Base-by-base conservation (phyloP, 2,797 vertebrate species). In the Lerista edwardsae region DNA sequence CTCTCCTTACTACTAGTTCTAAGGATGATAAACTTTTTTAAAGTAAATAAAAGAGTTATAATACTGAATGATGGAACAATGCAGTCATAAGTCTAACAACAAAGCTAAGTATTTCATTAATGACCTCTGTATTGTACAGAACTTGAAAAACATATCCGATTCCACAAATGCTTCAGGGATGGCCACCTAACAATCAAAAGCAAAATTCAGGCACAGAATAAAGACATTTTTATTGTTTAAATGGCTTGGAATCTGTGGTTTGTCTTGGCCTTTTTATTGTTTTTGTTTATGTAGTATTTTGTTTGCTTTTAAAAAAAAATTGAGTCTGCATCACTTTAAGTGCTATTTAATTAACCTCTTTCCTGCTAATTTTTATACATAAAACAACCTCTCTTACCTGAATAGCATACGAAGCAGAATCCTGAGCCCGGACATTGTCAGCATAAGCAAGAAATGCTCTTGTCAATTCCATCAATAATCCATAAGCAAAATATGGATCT, bases 371-470 rank as follows among this genome's bases (percentile, higher is more conserved):
- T 5, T 34, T 11, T 62, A n/a, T 57, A 87, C 87, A 29, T 29
- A 57, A 79, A 88, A 36, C 41, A 64, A 71, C 1, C 34, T 80
- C 25, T 5, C 85, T 93, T 91, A 99, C 99, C 97, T 99, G 99
- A 94, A 99, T 98, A 3, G 97, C 99, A 75, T 99, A 99, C 0
- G 99, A 98, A 80, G 98, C 97, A 29, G 98, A 99, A 95, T 99
- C 99, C 94, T 99, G 99, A 61, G 98, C 99, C 88, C 98, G 96
- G 78, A 99, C 98, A 10, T 99, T 97, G 91, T 99, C 98, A 19
- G 98, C 98, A 55, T 98, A 98, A 8, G 98, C 98, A 91, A 99
- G 96, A 91, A 99, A 99, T 0, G 98, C 98, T 95, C 98, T 97
- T 74, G 98, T 99, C 88, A 99, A 94, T 90, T 99, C 98, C 62